Percentiles rank a stretch among this genome's conserved stretches.
phyloP scores from a whole-genome alignment of 1,140 invertebrate genomes.

The Rhagoletis pomonella region DNA sequence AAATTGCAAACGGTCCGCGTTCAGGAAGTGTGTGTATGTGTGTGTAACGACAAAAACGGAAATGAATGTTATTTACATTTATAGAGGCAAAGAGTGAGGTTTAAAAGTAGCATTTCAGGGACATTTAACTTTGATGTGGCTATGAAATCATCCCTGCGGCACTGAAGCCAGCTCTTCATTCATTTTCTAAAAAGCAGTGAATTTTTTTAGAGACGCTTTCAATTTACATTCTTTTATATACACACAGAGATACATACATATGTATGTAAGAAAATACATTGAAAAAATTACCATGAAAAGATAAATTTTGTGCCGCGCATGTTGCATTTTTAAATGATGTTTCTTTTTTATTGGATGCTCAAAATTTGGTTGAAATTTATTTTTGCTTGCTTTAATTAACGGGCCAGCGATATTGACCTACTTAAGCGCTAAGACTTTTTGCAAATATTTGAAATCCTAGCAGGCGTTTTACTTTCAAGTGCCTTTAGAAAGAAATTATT shows the following conservation, averaged over 20 bases:
- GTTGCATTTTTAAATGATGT: neutral
- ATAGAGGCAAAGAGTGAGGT: neutral
- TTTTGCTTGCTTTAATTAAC: neutral
- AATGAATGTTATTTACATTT: constrained; percentile 26
- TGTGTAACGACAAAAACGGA: constrained; percentile 23
- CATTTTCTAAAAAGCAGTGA: constrained; percentile 24
- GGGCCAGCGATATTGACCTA: neutral
- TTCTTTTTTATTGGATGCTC: neutral
- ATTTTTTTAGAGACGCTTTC: neutral
- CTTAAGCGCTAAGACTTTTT: neutral
- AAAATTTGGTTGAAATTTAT: too few species aligned
- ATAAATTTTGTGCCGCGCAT: neutral
- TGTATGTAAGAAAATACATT: too few species aligned
- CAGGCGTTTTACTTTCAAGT: too few species aligned
- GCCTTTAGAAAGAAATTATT: too few species aligned
- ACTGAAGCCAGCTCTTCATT: neutral
- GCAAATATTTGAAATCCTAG: neutral
- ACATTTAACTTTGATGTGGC: neutral
- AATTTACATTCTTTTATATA: neutral
- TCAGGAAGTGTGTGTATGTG: neutral
- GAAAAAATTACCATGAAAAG: neutral
- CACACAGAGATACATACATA: too few species aligned
- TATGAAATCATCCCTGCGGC: neutral
- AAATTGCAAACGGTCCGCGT: neutral
- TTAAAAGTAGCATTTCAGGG: neutral